Conservation (phyloP, 2,888 invertebrate species). For the Patella depressa region DNA sequence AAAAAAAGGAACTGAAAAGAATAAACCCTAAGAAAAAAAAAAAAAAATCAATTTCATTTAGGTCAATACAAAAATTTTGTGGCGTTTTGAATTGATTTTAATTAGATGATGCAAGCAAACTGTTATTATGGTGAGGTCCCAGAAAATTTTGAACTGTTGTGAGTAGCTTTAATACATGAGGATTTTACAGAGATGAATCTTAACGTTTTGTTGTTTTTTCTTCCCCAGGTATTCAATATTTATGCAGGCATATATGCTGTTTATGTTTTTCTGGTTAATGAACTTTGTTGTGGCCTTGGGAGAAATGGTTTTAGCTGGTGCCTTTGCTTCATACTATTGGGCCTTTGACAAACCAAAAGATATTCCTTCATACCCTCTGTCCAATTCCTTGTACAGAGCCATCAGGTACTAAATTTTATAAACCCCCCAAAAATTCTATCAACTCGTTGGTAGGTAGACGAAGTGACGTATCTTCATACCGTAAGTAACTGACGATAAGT, state of each 20-base stretch:
- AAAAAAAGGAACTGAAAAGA: too few relatives aligned
- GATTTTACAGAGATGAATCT: neutral
- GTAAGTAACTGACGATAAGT: too few relatives aligned
- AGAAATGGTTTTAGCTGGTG: conserved; percentile 90
- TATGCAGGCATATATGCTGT: conserved; percentile 68
- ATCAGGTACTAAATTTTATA: conserved; percentile 31
- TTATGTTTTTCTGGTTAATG: conserved; percentile 84
- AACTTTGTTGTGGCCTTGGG: conserved; percentile 89
- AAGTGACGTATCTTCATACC: too few relatives aligned
- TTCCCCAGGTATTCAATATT: conserved; percentile 56
- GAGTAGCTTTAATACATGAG: neutral
- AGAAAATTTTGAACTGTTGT: neutral
- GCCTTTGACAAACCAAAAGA: conserved; percentile 82
- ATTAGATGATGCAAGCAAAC: too few relatives aligned
- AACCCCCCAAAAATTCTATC: too few relatives aligned
- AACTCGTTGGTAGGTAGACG: too few relatives aligned
- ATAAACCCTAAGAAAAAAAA: too few relatives aligned
- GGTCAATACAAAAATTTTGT: too few relatives aligned
- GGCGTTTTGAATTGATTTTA: too few relatives aligned
- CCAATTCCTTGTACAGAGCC: conserved; percentile 79
- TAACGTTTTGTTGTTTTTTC: neutral
- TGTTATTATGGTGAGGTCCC: neutral
- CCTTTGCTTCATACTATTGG: conserved; percentile 87
- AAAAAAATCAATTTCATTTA: too few relatives aligned
- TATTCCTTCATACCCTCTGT: conserved; percentile 88